Evolutionary conservation across 2,888 invertebrate species (phyloP).

Genomic region (Emmelina monodactyla): DNA sequence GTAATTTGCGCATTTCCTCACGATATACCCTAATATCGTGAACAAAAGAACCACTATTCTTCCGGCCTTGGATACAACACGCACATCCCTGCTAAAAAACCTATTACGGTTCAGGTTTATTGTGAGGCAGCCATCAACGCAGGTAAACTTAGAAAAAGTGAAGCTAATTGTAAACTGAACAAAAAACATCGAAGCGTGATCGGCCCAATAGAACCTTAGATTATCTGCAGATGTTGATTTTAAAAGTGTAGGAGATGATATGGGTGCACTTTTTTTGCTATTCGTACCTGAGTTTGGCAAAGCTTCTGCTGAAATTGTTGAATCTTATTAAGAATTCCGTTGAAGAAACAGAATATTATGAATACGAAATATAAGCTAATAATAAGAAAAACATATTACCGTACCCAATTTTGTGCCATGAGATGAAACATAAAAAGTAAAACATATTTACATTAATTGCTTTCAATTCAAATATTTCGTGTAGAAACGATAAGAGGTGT

Average conservation of each 20-base stretch:
- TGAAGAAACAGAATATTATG: no score
- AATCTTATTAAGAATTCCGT: no score
- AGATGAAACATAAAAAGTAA: no score
- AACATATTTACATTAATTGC: no score
- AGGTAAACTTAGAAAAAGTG: constrained; percentile 47
- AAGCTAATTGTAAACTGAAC: constrained; percentile 26
- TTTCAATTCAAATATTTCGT: no score
- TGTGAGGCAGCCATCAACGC: constrained; percentile 39
- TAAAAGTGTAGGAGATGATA: constrained; percentile 37
- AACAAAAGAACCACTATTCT: constrained; percentile 55
- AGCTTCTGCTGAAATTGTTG: no score
- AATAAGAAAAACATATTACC: no score
- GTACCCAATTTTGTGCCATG: no score
- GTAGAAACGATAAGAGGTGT: no score
- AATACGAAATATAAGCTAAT: no score
- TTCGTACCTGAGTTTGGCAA: constrained; percentile 28
- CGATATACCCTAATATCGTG: constrained; percentile 39
- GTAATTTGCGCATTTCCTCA: constrained; percentile 50
- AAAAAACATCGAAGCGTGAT: constrained; percentile 52
- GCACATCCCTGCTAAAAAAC: constrained; percentile 47
- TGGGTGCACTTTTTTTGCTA: constrained; percentile 29
- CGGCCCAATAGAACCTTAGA: constrained; percentile 36
- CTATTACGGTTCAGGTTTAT: constrained; percentile 28
- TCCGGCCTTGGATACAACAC: constrained; percentile 57
- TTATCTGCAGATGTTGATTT: constrained; percentile 53